These are phyloP conservation scores for Lytechinus pictus DNA, from an alignment of 35 echinoderm and acorn worm genomes.

Conservation along the genomic window DNA sequence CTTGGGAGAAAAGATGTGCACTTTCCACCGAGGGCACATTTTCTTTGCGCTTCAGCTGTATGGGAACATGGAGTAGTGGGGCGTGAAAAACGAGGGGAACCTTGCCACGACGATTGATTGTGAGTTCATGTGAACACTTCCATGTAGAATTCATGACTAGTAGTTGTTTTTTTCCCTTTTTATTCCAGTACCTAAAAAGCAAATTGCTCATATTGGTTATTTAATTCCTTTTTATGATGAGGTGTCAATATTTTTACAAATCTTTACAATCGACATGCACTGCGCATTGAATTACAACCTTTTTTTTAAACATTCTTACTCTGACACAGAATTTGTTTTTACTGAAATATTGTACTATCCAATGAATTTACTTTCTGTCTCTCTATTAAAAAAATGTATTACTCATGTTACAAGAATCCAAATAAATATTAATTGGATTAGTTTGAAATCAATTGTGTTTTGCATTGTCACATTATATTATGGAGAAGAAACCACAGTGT, in stretches of 20 bases:
- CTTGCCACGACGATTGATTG: neutral
- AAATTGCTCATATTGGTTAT: neutral
- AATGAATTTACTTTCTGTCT: no score
- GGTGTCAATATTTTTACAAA: neutral
- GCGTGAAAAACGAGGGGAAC: neutral
- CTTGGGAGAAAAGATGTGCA: neutral
- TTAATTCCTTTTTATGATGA: neutral
- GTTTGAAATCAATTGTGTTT: no score
- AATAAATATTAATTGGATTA: no score
- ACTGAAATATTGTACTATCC: neutral
- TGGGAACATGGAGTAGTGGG: neutral
- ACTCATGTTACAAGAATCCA: no score
- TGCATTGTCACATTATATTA: no score
- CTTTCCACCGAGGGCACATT: neutral
- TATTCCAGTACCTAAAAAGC: neutral
- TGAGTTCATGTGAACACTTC: neutral
- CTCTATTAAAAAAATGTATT: no score
- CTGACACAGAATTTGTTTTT: neutral
- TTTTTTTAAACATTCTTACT: neutral
- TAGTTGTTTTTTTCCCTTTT: neutral
- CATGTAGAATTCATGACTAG: neutral
- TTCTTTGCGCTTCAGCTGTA: constrained; percentile 17
- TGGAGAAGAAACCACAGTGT: no score
- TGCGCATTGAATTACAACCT: neutral
- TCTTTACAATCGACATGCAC: neutral